Base-by-base conservation (phyloP, 1,140 invertebrate genomes). In the Antheraea mylitta region DNA sequence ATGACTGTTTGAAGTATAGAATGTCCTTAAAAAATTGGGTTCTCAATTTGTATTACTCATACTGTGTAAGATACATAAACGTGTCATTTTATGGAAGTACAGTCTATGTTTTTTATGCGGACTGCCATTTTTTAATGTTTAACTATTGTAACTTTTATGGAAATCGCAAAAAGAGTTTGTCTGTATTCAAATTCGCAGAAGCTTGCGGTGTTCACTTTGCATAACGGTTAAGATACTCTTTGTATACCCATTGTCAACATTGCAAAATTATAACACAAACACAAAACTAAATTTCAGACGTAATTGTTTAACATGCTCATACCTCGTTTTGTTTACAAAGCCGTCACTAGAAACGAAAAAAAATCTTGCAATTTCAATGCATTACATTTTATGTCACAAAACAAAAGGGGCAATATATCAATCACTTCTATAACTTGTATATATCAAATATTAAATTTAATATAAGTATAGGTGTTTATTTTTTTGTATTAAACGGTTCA, bases 181-280 rank as follows among this genome's bases (percentile, higher is more conserved):
- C 79, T 82, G 81, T 87, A 86, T 89, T 82, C 76, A 85, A 85
- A 87, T 91, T 89, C 87, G 80, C 74, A 85, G 89, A 91, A 90
- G 68, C 38, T 68, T 37, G 58, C 67, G 71, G 70, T 71, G 77
- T 59, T 71, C 68, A 60, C 66, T 65, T 88, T 85, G 78, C 81
- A 75, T 80, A 80, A 87, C 79, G 72, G 76, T 83, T 66, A 58
- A 66, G 22, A 19, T 66, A 22, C 42, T 19, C 53, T 37, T 66
- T 66, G 48, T 66, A 9, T 10, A 61, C 13, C 11, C 60, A 61
- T 61, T 61, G 60, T 61, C 30, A 53, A 53, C 9, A 61, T 61
- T 18, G 60, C 30, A 61, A 61, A 61, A 61, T 61, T 61, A 61
- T 61, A 61, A 61, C 60, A 61, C 0, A 53, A 53, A 53, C 13